phyloP scores from a whole-genome alignment of 2,797 vertebrate genomes.

The Pseudopleuronectes americanus region DNA sequence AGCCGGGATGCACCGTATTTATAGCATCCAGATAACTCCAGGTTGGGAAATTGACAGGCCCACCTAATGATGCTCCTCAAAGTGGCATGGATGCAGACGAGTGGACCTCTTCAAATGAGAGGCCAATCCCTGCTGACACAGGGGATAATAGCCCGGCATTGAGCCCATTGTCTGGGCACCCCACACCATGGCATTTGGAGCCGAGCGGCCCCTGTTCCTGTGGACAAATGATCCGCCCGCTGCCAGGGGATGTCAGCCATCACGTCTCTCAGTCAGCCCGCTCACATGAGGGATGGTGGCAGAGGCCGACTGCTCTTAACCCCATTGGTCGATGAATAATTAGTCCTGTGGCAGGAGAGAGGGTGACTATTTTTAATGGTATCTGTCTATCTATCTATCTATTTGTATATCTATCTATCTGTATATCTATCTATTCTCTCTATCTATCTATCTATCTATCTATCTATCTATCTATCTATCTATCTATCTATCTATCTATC shows the following conservation, averaged over 20 bases:
- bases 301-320: conserved; percentile 70
- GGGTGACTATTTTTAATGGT: conserved; percentile 13
- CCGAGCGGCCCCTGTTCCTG: conserved; percentile 72
- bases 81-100: conserved; percentile 84
- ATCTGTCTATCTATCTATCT: conserved; percentile 10
- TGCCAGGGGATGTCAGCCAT: conserved; percentile 80
- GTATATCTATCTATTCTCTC: conserved; percentile 23
- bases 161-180: conserved; percentile 83
- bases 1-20: conserved; percentile 79
- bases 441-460: conserved; percentile 9
- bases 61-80: conserved; percentile 85
- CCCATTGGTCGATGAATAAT: conserved; percentile 78
- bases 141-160: conserved; percentile 81
- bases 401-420: conserved; percentile 4
- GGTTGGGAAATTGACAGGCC: conserved; percentile 83
- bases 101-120: conserved; percentile 83
- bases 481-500: conserved; percentile 25
- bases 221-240: conserved; percentile 81
- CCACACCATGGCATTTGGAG: conserved; percentile 82
- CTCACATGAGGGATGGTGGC: conserved; percentile 72
- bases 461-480: conserved; percentile 9
- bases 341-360: conserved; percentile 54
- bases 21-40: conserved; percentile 80
- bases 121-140: conserved; percentile 83
- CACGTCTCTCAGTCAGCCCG: conserved; percentile 73